Evolutionary conservation across 1,140 invertebrate species (phyloP), one percentile per base, ranked within the genome.

Genomic region (Drosophila sucinea): DNA sequence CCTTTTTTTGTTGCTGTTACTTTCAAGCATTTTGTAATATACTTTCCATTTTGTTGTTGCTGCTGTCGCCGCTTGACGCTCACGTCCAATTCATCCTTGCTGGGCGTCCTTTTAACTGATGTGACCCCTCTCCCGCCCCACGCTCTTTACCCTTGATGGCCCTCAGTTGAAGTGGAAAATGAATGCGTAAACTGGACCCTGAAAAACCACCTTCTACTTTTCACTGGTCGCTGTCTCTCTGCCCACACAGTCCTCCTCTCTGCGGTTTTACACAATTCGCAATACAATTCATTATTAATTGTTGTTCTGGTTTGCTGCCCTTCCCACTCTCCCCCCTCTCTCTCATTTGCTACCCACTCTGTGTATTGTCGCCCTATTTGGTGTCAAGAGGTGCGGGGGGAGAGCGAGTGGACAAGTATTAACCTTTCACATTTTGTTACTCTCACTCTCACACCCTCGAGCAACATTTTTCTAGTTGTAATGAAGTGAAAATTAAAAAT

Each of bases 251-350:
- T 61, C 66, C 68, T 79, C 17, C 17, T 17, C 17, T 17, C 47
- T 70, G 80, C 61, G 84, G 84, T 81, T 89, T 81, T 72, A 73
- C 84, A 84, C 84, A 89, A 89, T 85, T 85, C 82, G 81, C 82
- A 79, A 85, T 80, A 85, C 82, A 85, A 85, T 89, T 89, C 84
- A 89, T 89, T 89, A 89, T 89, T 89, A 89, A 89, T 89, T 89
- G 81, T 81, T 83, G 84, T 84, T 73, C 73, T 80, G 80, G 73
- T 89, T 84, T 80, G 74, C 73, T 70, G 71, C 67, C 61, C 17
- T 47, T 68, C 10, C 41, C 40, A 23, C 60, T 47, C 23, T 38
- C 10, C 32, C 51, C 8, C 58, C 68, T 44, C 56, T 57, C 8
- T 6, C 56, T 30, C 35, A 55, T 30, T 56, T 66, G 55, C 25